Conservation (phyloP, 2,888 invertebrate species). For the Ophion obscuratus region DNA sequence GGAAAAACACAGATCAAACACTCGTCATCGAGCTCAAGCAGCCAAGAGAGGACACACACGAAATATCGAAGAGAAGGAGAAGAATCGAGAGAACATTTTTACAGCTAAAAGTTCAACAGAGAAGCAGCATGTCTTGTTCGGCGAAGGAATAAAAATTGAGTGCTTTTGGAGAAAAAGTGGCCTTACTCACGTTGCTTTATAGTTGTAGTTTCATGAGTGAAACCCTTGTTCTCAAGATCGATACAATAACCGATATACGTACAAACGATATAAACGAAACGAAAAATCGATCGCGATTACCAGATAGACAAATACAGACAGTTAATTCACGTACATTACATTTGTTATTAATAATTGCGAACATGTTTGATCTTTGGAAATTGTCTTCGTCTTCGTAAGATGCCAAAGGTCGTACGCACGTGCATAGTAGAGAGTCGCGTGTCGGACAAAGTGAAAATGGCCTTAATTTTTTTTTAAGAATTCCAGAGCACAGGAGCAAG, state of each 20-base stretch:
- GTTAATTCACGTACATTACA: slow-evolving; percentile 54
- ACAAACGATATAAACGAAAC: slow-evolving; percentile 34
- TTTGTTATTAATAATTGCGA: slow-evolving; percentile 70
- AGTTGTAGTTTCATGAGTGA: background rate
- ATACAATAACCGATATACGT: slow-evolving; percentile 10
- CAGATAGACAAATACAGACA: slow-evolving; percentile 51
- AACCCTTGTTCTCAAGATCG: slow-evolving; percentile 13
- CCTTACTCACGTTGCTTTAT: background rate
- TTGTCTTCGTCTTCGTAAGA: slow-evolving; percentile 21
- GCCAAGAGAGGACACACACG: slow-evolving; percentile 63
- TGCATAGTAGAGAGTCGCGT: slow-evolving; percentile 49
- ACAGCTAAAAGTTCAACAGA: slow-evolving; percentile 47
- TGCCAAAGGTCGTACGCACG: slow-evolving; percentile 53
- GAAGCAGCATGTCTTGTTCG: slow-evolving; percentile 30
- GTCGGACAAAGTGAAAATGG: slow-evolving; percentile 49
- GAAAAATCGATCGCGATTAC: slow-evolving; percentile 40
- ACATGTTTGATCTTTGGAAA: slow-evolving; percentile 46
- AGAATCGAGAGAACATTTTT: slow-evolving; percentile 66
- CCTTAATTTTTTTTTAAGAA: slow-evolving; percentile 30
- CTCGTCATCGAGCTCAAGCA: slow-evolving; percentile 58
- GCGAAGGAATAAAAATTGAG: slow-evolving; percentile 4
- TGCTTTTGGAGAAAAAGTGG: background rate
- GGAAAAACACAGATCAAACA: slow-evolving; percentile 58
- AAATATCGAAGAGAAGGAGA: slow-evolving; percentile 65
- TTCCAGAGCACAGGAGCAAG: slow-evolving; percentile 34